These are phyloP conservation scores for Mythimna albipuncta DNA, from an alignment of 2,888 invertebrate species.

Conservation along the genomic window DNA sequence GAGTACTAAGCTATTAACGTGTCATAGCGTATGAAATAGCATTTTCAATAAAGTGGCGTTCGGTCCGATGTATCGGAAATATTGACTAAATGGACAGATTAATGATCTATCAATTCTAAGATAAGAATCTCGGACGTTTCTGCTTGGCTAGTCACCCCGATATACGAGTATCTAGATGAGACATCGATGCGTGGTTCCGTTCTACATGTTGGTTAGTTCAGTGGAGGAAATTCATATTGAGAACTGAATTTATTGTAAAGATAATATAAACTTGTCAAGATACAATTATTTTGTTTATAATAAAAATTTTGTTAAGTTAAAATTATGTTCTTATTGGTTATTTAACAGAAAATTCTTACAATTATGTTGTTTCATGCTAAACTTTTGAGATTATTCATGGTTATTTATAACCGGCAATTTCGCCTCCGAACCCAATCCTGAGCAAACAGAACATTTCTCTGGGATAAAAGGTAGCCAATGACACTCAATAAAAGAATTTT, in stretches of 20 bases:
- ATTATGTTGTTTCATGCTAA: no score
- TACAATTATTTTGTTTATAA: not conserved
- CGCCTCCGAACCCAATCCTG: no score
- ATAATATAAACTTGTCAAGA: not conserved
- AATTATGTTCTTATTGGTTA: no score
- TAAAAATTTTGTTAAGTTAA: not conserved
- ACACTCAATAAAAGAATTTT: no score
- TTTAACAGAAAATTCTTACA: no score
- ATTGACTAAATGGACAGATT: conserved; percentile 57
- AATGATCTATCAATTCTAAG: conserved; percentile 63
- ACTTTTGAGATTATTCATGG: no score
- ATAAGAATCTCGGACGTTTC: conserved; percentile 59
- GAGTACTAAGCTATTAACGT: conserved; percentile 14
- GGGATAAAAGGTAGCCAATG: not conserved
- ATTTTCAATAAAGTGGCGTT: conserved; percentile 33
- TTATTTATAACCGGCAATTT: no score
- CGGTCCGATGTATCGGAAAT: conserved; percentile 46
- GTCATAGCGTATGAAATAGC: conserved; percentile 27
- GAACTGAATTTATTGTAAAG: conserved; percentile 6
- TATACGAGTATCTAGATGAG: conserved; percentile 39
- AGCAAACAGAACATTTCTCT: not conserved
- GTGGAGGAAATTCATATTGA: conserved; percentile 23
- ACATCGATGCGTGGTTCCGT: conserved; percentile 33
- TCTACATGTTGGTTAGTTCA: conserved; percentile 18
- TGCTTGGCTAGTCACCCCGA: conserved; percentile 46